Percentiles rank a stretch among this genome's conserved stretches.
These are phyloP conservation scores for Passer montanus DNA, from an alignment of 2,113 vertebrate genomes.

Conservation along the genomic window DNA sequence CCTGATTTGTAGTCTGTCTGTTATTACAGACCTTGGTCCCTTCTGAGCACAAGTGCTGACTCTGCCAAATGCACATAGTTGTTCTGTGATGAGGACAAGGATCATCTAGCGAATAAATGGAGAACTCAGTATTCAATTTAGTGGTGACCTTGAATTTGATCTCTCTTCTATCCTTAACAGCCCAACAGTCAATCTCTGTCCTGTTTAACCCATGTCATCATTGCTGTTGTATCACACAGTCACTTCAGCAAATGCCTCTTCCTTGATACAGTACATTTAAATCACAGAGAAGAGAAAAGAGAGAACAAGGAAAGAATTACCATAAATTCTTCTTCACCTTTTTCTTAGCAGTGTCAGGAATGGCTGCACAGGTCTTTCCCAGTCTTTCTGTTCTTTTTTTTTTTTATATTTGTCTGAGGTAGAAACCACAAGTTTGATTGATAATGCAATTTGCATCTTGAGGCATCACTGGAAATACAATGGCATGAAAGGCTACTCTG, in stretches of 20 bases:
- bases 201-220: neutral
- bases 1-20: neutral
- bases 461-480: conserved; percentile 72
- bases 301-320: neutral
- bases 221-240: neutral
- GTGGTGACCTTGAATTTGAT: conserved; percentile 59
- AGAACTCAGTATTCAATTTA: conserved; percentile 11
- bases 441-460: conserved; percentile 76
- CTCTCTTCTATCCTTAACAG: conserved; percentile 3
- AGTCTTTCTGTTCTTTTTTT: neutral
- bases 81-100: conserved; percentile 13
- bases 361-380: conserved; percentile 22
- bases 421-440: conserved; percentile 71
- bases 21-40: neutral
- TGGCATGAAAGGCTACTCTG: conserved; percentile 76
- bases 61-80: neutral
- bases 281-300: neutral
- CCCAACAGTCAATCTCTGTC: conserved; percentile 3
- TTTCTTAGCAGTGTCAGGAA: conserved; percentile 9
- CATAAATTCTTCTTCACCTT: conserved; percentile 3
- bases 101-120: conserved; percentile 26
- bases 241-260: neutral
- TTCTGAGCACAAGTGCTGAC: conserved; percentile 13
- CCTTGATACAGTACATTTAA: neutral
- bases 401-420: conserved; percentile 59